These are phyloP conservation scores for Plumapathes pennacea DNA, from an alignment of 92 coral and sea anemone species.

Conservation along the genomic window DNA sequence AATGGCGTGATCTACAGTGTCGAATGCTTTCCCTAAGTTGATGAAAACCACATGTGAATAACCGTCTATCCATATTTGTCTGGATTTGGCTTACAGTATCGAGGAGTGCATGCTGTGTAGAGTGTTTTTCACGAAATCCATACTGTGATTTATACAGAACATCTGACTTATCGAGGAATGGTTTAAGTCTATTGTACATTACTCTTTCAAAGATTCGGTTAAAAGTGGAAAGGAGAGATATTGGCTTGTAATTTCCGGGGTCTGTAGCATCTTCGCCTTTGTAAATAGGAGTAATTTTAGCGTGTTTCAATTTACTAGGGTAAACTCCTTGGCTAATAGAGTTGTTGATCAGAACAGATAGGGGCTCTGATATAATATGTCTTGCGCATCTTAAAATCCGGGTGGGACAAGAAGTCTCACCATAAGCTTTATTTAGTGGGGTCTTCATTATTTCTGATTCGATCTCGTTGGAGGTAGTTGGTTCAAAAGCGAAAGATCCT, in stretches of 20 bases:
- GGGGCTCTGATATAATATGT: conserved; percentile 24
- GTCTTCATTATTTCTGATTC: conserved; percentile 11
- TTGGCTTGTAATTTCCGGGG: conserved; percentile 53
- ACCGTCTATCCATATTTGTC: conserved; percentile 10
- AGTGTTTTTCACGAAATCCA: conserved; percentile 15
- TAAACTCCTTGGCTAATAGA: conserved; percentile 25
- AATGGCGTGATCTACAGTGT: no score
- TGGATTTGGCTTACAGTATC: conserved; percentile 20
- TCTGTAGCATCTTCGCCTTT: conserved; percentile 43
- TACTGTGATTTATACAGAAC: conserved; percentile 20
- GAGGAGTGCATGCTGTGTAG: conserved; percentile 17
- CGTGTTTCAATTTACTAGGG: conserved; percentile 44
- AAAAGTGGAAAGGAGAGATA: conserved; percentile 45
- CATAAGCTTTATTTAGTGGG: conserved; percentile 37
- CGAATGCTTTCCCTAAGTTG: no score
- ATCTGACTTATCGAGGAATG: conserved; percentile 21
- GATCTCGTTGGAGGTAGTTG: background rate
- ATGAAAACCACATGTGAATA: conserved; percentile 18
- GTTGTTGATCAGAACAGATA: conserved; percentile 25
- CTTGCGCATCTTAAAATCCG: conserved; percentile 33
- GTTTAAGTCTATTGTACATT: conserved; percentile 23
- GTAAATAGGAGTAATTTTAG: conserved; percentile 40
- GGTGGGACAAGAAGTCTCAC: conserved; percentile 35
- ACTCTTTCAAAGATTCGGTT: conserved; percentile 43
- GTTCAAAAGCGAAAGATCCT: conserved; percentile 10